phyloP scores from a whole-genome alignment of 2,888 invertebrate species.

The Megastigmus dorsalis region DNA sequence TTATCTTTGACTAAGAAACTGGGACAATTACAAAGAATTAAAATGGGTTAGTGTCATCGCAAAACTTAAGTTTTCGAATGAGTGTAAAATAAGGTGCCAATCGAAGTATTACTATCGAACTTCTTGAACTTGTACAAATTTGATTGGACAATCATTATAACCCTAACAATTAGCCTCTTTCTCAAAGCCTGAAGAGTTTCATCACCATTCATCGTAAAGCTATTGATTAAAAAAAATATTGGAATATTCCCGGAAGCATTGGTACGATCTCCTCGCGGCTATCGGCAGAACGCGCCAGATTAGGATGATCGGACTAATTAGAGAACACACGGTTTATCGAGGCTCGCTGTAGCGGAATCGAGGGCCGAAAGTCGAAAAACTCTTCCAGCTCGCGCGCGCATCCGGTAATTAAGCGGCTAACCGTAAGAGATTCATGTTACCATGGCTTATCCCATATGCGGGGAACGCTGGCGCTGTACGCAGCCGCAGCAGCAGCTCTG shows the following conservation, averaged over 20 bases:
- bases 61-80: too few relatives aligned
- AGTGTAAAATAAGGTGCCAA: too few relatives aligned
- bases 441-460: constrained; percentile 58
- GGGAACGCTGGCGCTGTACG: constrained; percentile 1
- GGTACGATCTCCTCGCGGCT: background rate
- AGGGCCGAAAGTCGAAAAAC: constrained; percentile 29
- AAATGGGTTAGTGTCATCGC: too few relatives aligned
- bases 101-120: too few relatives aligned
- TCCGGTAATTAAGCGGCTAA: constrained; percentile 65
- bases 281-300: constrained; percentile 14
- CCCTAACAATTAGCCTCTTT: too few relatives aligned
- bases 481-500: background rate
- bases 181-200: too few relatives aligned
- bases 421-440: constrained; percentile 62
- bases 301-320: constrained; percentile 47
- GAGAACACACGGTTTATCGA: too few relatives aligned
- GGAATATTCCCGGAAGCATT: background rate
- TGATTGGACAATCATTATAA: too few relatives aligned
- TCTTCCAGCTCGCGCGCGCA: background rate
- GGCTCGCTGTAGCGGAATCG: constrained; percentile 23
- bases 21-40: too few relatives aligned
- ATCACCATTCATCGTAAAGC: too few relatives aligned
- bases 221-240: background rate
- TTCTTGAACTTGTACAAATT: too few relatives aligned
- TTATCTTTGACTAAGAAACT: too few relatives aligned